These are phyloP conservation scores for Climacteris rufus DNA, from an alignment of 2,113 vertebrate species.

Conservation along the genomic window DNA sequence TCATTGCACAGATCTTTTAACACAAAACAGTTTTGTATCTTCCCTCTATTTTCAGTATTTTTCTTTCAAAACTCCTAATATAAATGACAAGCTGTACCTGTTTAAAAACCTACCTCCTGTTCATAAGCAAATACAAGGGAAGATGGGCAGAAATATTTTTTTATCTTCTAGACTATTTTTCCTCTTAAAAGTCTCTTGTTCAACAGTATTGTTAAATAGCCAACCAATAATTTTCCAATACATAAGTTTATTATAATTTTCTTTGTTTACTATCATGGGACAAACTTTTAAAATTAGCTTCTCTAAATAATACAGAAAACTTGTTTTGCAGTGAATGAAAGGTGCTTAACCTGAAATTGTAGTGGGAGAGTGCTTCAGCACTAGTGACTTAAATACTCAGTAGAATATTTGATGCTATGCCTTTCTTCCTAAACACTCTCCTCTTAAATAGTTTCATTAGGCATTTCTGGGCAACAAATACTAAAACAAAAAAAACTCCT, in stretches of 20 bases:
- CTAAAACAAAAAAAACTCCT: background rate
- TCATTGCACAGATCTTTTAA: background rate
- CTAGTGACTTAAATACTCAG: background rate
- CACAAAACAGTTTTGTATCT: background rate
- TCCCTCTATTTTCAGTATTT: background rate
- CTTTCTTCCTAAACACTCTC: background rate
- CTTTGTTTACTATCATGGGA: background rate
- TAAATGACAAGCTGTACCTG: background rate
- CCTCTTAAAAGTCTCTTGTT: background rate
- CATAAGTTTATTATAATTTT: background rate
- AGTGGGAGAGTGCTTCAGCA: background rate
- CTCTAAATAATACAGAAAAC: background rate
- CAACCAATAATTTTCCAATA: background rate
- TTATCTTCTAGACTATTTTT: background rate
- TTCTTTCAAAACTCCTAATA: background rate
- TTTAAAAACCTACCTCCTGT: conserved; percentile 17
- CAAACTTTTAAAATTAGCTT: background rate
- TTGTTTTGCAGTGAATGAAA: background rate
- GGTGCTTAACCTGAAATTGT: background rate
- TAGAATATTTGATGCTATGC: background rate
- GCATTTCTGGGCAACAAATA: background rate
- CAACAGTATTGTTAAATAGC: conserved; percentile 1
- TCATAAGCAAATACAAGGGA: conserved; percentile 27
- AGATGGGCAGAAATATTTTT: background rate
- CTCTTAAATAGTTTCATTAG: background rate